These are phyloP conservation scores for Tragulus kanchil DNA, from an alignment of 2,113 vertebrate genomes.

Conservation along the genomic window DNA sequence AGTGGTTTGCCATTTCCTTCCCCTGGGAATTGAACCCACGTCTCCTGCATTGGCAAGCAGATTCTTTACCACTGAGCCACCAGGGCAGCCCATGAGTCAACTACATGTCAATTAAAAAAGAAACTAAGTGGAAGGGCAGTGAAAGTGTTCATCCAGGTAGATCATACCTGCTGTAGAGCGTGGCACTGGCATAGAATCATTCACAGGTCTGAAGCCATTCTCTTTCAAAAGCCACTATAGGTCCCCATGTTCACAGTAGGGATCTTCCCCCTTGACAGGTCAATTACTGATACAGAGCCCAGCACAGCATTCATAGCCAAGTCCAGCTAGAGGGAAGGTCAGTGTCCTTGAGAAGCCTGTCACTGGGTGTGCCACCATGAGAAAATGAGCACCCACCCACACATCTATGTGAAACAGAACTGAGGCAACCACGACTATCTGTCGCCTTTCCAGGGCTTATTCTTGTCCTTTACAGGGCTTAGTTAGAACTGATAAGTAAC, in stretches of 20 bases:
- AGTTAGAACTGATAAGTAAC: not conserved
- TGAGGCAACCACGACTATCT: not conserved
- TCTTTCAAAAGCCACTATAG: not conserved
- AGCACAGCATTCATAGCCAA: not conserved
- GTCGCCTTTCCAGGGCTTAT: not conserved
- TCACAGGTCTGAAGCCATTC: slow-evolving; percentile 86
- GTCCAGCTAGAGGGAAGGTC: not conserved
- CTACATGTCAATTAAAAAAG: not conserved
- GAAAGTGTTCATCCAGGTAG: slow-evolving; percentile 89
- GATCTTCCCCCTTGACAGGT: not conserved
- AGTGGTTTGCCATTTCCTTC: not conserved
- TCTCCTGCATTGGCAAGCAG: not conserved
- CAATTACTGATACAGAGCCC: not conserved
- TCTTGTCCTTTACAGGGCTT: not conserved
- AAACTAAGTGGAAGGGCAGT: slow-evolving; percentile 91
- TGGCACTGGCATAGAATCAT: slow-evolving; percentile 90
- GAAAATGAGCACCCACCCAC: not conserved
- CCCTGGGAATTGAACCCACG: not conserved
- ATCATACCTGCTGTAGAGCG: slow-evolving; percentile 91
- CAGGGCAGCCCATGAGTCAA: not conserved
- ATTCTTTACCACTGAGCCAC: not conserved
- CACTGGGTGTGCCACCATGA: not conserved
- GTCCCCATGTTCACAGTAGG: not conserved
- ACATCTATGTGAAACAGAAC: not conserved
- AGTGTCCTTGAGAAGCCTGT: not conserved